Conservation (phyloP, 1,140 invertebrate genomes). For the Psix sp. region DNA sequence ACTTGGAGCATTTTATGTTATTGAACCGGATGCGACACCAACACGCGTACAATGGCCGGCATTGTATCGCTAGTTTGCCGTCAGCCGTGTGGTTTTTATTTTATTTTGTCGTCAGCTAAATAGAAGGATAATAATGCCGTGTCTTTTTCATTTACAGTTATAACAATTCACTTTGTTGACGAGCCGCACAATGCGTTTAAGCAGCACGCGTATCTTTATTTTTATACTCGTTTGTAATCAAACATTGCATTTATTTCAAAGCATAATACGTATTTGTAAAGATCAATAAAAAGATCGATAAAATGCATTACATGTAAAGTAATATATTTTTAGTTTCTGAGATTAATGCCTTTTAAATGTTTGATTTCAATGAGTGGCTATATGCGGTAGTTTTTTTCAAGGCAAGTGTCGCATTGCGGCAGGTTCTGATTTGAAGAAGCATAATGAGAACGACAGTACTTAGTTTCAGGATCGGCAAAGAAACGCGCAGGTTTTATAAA, state of each 20-base stretch:
- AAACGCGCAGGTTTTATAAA: constrained; percentile 22
- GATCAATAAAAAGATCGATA: too few relatives aligned
- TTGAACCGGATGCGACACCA: constrained; percentile 55
- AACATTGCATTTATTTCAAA: constrained; percentile 19
- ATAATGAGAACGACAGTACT: constrained; percentile 25
- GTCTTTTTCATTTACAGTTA: constrained; percentile 56
- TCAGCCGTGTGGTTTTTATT: constrained; percentile 42
- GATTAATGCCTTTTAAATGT: too few relatives aligned
- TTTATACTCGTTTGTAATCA: constrained; percentile 38
- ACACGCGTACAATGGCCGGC: constrained; percentile 36
- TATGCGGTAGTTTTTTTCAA: too few relatives aligned
- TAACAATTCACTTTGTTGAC: constrained; percentile 36
- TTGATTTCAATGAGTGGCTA: too few relatives aligned
- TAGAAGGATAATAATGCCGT: constrained; percentile 50
- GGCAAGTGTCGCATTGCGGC: constrained; percentile 51
- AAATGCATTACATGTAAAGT: too few relatives aligned
- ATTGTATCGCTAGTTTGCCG: constrained; percentile 44
- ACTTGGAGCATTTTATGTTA: constrained; percentile 46
- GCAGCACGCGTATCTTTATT: constrained; percentile 17
- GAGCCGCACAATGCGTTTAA: constrained; percentile 15
- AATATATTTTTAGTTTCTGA: too few relatives aligned
- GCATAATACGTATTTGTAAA: constrained; percentile 15
- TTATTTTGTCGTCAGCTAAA: constrained; percentile 48
- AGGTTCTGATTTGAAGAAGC: constrained; percentile 46
- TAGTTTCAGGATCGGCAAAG: constrained; percentile 28